Conservation (phyloP, 2,888 invertebrate species). For the Odiellus spinosus region DNA sequence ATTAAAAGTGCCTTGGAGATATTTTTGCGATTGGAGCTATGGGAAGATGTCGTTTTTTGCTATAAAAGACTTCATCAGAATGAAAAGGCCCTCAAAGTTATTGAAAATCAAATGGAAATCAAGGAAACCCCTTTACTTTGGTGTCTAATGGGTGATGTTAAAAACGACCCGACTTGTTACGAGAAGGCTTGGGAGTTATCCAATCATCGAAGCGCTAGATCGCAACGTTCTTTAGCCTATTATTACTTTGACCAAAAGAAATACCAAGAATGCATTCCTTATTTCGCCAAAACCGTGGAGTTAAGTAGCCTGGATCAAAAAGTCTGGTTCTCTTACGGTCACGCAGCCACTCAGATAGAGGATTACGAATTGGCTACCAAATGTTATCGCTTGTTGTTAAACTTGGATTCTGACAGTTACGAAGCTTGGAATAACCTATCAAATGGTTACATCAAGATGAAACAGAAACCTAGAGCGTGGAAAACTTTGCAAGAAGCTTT, state of each 20-base stretch:
- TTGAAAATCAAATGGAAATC: slow-evolving; percentile 54
- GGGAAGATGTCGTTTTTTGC: slow-evolving; percentile 86
- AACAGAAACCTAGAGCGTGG: slow-evolving; percentile 71
- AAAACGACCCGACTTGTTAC: slow-evolving; percentile 59
- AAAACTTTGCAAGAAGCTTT: slow-evolving; percentile 71
- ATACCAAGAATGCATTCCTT: slow-evolving; percentile 59
- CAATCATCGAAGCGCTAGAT: slow-evolving; percentile 57
- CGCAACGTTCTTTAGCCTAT: slow-evolving; percentile 71
- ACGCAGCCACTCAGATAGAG: slow-evolving; percentile 57
- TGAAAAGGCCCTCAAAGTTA: slow-evolving; percentile 63
- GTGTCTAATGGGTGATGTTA: slow-evolving; percentile 80
- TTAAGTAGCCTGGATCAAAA: slow-evolving; percentile 72
- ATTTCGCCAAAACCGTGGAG: slow-evolving; percentile 62
- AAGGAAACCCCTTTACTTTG: slow-evolving; percentile 69
- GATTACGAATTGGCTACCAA: slow-evolving; percentile 66
- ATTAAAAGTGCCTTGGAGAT: slow-evolving; percentile 68
- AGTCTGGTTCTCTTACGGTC: slow-evolving; percentile 76
- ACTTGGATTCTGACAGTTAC: slow-evolving; percentile 67
- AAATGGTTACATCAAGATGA: slow-evolving; percentile 73
- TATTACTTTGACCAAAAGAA: slow-evolving; percentile 52
- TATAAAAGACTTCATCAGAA: slow-evolving; percentile 51
- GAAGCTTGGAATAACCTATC: slow-evolving; percentile 98
- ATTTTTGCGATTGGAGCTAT: slow-evolving; percentile 55
- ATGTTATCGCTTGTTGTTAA: slow-evolving; percentile 71
- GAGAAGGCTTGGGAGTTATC: slow-evolving; percentile 85